Evolutionary conservation across 2,113 vertebrate species (phyloP), one percentile per base, ranked within the genome.

Genomic region (Sander vitreus): DNA sequence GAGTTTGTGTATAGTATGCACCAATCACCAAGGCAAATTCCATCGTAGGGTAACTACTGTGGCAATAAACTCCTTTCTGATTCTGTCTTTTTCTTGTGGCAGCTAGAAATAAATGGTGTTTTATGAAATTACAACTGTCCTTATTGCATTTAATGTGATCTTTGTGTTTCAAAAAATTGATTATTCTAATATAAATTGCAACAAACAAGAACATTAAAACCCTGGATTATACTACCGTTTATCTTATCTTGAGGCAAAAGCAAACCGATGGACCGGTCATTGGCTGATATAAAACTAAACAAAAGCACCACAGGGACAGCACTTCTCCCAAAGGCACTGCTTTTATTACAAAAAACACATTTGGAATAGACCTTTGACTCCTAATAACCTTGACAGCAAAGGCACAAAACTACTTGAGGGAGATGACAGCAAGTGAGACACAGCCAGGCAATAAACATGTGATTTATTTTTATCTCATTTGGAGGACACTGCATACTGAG

Each of bases 391-490:
- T 81, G 27, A 51, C 76, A 48, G 12, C 67, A 69, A 33, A 68
- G 59, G 59, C 48, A 63, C 23, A 70, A 21, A 65, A 53, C 60
- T 45, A 58, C 47, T 47, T 1, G 58, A 77, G 62, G 58, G 53
- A 76, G 62, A 45, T 58, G 30, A 65, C 62, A 62, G 58, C 47
- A 3, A 76, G 53, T 8, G 45, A 60, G 53, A 63, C 45, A 9
- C 36, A 50, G 62, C 3, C 83, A 75, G 68, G 89, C 88, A 89
- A 88, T 88, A 92, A 94, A 91, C 79, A 45, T 68, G 76, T 91
- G 92, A 94, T 93, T 92, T 93, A 94, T 93, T 81, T 91, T 76
- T 75, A 93, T 92, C 83, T 80, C 51, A 48, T 71, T 86, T 48
- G 43, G 87, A 88, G 78, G 88, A 93, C 89, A 33, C 76, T 58